Evolutionary conservation across 2,797 vertebrate species (phyloP).

Genomic region (Melanotaenia nigrans): DNA sequence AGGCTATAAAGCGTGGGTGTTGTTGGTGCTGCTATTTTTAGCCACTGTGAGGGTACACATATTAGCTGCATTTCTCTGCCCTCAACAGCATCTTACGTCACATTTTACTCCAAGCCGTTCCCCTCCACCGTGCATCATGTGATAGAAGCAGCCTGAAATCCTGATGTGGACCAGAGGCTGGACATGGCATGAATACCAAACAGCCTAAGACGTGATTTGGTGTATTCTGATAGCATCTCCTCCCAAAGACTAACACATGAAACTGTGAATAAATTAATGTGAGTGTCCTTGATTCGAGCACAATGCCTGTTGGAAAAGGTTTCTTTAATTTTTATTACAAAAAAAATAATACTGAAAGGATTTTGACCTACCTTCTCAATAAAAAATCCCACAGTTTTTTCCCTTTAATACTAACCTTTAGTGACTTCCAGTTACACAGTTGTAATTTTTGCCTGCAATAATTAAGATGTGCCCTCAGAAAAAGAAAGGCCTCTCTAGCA

Average conservation of each 20-base stretch:
- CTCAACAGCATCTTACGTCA: slow-evolving; percentile 60
- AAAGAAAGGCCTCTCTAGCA: neutral
- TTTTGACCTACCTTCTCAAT: neutral
- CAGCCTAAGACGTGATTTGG: slow-evolving; percentile 32
- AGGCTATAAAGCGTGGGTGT: slow-evolving; percentile 62
- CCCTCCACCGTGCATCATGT: slow-evolving; percentile 42
- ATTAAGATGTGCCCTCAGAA: neutral
- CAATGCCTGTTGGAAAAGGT: slow-evolving; percentile 2
- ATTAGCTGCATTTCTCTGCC: slow-evolving; percentile 59
- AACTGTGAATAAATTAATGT: slow-evolving; percentile 16
- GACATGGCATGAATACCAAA: slow-evolving; percentile 57
- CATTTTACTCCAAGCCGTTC: slow-evolving; percentile 53
- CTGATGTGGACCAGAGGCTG: slow-evolving; percentile 38
- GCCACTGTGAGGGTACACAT: slow-evolving; percentile 54
- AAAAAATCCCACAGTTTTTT: neutral
- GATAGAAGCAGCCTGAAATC: slow-evolving; percentile 56
- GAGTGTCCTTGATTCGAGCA: slow-evolving; percentile 5
- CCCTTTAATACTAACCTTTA: neutral
- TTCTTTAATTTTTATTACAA: neutral
- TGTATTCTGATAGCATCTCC: slow-evolving; percentile 21
- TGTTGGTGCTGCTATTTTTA: slow-evolving; percentile 74
- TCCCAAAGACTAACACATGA: slow-evolving; percentile 22
- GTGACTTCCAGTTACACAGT: neutral
- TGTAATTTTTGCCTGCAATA: neutral
- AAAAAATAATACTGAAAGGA: neutral